Percentiles rank a stretch among this genome's conserved stretches.
These are phyloP conservation scores for Dasyornis broadbenti DNA, from an alignment of 2,113 vertebrate species.

Conservation along the genomic window DNA sequence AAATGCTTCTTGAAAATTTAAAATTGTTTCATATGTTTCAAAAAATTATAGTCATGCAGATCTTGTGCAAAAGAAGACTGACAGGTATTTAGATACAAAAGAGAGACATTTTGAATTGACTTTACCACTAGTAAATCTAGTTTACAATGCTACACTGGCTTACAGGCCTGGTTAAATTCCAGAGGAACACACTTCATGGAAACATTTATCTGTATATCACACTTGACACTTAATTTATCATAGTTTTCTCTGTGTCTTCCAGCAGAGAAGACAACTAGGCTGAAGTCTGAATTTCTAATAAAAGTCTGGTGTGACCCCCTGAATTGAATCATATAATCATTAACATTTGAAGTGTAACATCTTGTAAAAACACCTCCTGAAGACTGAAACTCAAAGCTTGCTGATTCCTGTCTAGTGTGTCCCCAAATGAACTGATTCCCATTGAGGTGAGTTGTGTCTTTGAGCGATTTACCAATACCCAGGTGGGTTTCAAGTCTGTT, in stretches of 20 bases:
- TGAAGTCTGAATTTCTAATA: not conserved
- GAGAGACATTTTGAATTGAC: not conserved
- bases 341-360: not conserved
- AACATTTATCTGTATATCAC: constrained; percentile 19
- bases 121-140: not conserved
- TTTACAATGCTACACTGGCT: not conserved
- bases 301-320: not conserved
- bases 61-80: not conserved
- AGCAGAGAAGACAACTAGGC: not conserved
- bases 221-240: constrained; percentile 35
- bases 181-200: not conserved
- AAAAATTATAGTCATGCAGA: not conserved
- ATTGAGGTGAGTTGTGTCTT: not conserved
- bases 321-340: constrained; percentile 8
- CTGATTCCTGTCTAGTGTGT: not conserved
- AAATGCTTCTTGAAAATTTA: not conserved
- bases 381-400: not conserved
- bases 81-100: not conserved
- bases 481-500: not conserved
- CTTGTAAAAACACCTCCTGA: not conserved
- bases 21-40: not conserved
- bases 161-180: not conserved
- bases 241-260: not conserved
- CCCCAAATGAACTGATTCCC: not conserved
- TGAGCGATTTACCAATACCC: not conserved